phyloP scores from a whole-genome alignment of 2,888 invertebrate species.

The Rambutsinella grinnellia region DNA sequence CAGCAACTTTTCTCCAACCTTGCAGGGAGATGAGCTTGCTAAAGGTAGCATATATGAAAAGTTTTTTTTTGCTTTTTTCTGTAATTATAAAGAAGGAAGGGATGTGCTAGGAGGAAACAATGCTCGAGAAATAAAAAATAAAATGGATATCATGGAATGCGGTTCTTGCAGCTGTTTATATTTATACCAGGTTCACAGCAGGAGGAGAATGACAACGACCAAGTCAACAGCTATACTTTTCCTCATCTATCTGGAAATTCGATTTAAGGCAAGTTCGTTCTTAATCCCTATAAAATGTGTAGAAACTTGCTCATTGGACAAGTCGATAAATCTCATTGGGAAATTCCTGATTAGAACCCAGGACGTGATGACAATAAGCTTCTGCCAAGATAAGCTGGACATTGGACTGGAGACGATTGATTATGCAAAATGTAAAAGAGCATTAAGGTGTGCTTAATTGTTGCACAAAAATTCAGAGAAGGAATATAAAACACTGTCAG shows the following conservation, averaged over 20 bases:
- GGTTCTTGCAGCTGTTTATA: conserved; percentile 17
- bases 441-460: conserved; percentile 19
- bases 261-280: too few relatives aligned
- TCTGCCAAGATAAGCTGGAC: not conserved
- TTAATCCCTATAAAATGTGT: too few relatives aligned
- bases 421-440: too few relatives aligned
- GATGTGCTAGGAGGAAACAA: too few relatives aligned
- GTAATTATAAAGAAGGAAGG: too few relatives aligned
- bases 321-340: not conserved
- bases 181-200: too few relatives aligned
- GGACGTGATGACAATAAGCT: too few relatives aligned
- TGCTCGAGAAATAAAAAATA: conserved; percentile 1
- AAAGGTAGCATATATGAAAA: too few relatives aligned
- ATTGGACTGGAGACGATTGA: not conserved
- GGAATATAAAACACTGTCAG: too few relatives aligned
- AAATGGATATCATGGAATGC: conserved; percentile 23
- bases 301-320: not conserved
- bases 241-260: conserved; percentile 9
- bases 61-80: too few relatives aligned
- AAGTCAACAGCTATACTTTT: not conserved
- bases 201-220: not conserved
- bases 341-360: not conserved
- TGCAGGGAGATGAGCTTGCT: too few relatives aligned
- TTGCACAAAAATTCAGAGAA: not conserved
- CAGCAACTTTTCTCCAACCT: too few relatives aligned